Conservation (phyloP, 1,140 invertebrate species). For the Drosophila ohnishii region DNA sequence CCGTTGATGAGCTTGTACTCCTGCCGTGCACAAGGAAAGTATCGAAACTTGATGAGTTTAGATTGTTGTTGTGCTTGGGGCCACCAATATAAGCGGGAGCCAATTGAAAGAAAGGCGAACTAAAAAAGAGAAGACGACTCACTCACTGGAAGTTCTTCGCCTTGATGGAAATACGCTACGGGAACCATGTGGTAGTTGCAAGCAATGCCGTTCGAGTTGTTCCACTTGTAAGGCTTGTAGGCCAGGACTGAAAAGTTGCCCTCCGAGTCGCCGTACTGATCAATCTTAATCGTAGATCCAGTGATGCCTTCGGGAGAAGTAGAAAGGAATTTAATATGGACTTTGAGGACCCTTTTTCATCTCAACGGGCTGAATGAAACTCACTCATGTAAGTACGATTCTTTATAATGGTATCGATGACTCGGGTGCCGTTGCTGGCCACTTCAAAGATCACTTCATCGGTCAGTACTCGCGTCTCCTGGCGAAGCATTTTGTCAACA, state of each 20-base stretch:
- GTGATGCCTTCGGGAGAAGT: slow-evolving; percentile 90
- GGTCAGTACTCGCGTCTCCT: slow-evolving; percentile 85
- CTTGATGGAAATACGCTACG: slow-evolving; percentile 91
- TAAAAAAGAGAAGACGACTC: slow-evolving; percentile 84
- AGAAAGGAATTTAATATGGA: not conserved
- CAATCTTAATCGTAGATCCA: slow-evolving; percentile 94
- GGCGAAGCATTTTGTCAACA: slow-evolving; percentile 88
- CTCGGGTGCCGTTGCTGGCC: slow-evolving; percentile 89
- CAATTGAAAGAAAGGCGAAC: slow-evolving; percentile 56
- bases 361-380: slow-evolving; percentile 57
- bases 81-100: slow-evolving; percentile 30
- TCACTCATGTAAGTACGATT: slow-evolving; percentile 91
- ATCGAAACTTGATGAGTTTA: slow-evolving; percentile 5
- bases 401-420: slow-evolving; percentile 91
- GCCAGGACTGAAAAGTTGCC: slow-evolving; percentile 98
- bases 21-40: slow-evolving; percentile 79
- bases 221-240: slow-evolving; percentile 85
- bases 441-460: slow-evolving; percentile 88
- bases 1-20: slow-evolving; percentile 87
- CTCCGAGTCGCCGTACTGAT: slow-evolving; percentile 96
- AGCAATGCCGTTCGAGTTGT: slow-evolving; percentile 85
- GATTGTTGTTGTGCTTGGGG: not conserved
- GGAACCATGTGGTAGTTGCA: slow-evolving; percentile 91
- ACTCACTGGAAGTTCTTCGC: slow-evolving; percentile 89
- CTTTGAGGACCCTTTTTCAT: not conserved